Base-by-base conservation (phyloP, 2,113 vertebrate genomes). In the Anthoscopus minutus region DNA sequence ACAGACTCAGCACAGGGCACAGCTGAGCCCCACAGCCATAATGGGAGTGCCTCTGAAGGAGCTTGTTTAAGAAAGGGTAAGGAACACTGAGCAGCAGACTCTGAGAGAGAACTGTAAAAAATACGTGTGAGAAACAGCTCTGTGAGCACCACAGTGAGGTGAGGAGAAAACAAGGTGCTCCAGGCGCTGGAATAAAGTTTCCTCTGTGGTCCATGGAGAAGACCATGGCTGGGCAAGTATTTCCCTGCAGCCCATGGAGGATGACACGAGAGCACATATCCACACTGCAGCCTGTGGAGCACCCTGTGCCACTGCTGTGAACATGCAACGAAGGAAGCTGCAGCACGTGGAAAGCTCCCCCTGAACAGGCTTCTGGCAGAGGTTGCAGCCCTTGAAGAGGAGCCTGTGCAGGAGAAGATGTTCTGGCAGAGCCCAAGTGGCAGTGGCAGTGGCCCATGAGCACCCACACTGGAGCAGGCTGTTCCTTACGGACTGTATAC, bases 381-480 rank as follows among this genome's bases (percentile, higher is more conserved):
- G 22, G 23, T 8, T 81, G 37, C 25, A 33, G 51, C 22, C 37
- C 22, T 7, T 15, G 22, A 24, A 86, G 37, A 66, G 25, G 11
- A 38, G 10, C 4, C 27, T 28, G 9, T 40, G 28, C 16, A 25
- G 27, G 8, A 54, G 11, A 30, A 40, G 18, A 7, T 44, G 8
- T 73, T 40, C n/a, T 38, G 48, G 51, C 19, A 48, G 60, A 48
- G 61, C 27, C 24, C 45, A 15, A 42, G 40, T 42, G 40, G 13
- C 40, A n/a, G n/a, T n/a, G n/a, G n/a, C n/a, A 42, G 15, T 37
- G 38, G 9, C 18, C 19, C 9, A 9, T 44, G 8, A 30, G 37
- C 10, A 19, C 33, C 10, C 12, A 10, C 0, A 0, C 19, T 61
- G 35, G 13, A n/a, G 17, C 5, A 62, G 28, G 53, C 14, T 28